Percentiles rank a stretch among this genome's conserved stretches.
Evolutionary conservation across 2,797 vertebrate species (phyloP).

Genomic region (Ataeniobius toweri): DNA sequence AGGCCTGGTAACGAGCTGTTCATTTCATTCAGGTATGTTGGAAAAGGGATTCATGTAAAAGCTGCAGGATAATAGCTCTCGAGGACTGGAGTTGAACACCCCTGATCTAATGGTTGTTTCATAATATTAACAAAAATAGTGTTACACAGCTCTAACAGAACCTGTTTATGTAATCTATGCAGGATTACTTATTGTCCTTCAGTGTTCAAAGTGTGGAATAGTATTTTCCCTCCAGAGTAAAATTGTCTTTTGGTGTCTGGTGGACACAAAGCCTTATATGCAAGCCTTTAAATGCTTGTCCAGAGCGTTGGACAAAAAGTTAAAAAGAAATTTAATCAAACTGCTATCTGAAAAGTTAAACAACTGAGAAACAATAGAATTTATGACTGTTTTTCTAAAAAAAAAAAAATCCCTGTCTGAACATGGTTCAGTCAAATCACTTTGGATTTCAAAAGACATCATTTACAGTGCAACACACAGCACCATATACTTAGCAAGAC

Average conservation of each 20-base stretch:
- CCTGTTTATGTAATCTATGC: neutral
- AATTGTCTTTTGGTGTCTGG: neutral
- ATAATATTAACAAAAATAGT: neutral
- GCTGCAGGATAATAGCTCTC: too few relatives aligned
- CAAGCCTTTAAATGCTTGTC: neutral
- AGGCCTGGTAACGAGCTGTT: too few relatives aligned
- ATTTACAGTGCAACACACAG: neutral
- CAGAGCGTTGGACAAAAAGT: neutral
- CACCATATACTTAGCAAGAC: neutral
- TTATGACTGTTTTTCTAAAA: neutral
- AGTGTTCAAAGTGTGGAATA: constrained; percentile 4
- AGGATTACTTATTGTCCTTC: neutral
- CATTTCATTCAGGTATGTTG: too few relatives aligned
- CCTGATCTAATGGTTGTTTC: neutral
- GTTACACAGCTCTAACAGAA: neutral
- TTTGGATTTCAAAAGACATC: neutral
- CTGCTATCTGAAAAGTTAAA: neutral
- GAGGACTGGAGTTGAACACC: too few relatives aligned
- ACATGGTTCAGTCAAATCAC: neutral
- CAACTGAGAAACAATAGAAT: neutral
- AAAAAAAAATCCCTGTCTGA: neutral
- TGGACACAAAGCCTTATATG: neutral
- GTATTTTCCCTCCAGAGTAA: neutral
- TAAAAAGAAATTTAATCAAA: neutral
- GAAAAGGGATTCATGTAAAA: too few relatives aligned